Evolutionary conservation across 1,140 invertebrate genomes (phyloP).

Genomic region (Paracyclopina nana): DNA sequence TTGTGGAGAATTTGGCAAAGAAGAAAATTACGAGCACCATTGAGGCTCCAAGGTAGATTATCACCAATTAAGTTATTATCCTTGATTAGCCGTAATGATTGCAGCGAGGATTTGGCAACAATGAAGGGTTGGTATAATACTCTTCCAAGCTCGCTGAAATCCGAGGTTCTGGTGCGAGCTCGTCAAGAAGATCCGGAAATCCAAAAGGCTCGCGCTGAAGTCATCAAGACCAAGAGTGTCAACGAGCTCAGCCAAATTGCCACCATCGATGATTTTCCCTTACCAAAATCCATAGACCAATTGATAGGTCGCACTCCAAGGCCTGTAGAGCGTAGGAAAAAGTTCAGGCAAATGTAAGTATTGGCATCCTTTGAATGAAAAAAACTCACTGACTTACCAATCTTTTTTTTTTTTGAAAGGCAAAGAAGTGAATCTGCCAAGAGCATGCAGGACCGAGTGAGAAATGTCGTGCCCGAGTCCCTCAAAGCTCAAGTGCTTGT

Average conservation of each 20-base stretch:
- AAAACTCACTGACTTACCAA: not conserved
- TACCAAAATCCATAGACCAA: constrained; percentile 1
- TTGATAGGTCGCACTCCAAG: not conserved
- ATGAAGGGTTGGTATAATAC: constrained; percentile 3
- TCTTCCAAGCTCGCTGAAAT: constrained; percentile 10
- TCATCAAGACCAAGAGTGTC: constrained; percentile 14
- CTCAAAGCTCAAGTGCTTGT: constrained; percentile 3
- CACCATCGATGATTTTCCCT: constrained; percentile 6
- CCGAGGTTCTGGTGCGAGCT: constrained; percentile 11
- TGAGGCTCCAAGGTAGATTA: too few relatives aligned
- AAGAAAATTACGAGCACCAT: too few relatives aligned
- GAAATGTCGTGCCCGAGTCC: not conserved
- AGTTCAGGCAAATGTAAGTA: constrained; percentile 11
- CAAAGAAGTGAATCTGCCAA: constrained; percentile 14
- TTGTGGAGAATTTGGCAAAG: too few relatives aligned
- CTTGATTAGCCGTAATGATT: too few relatives aligned
- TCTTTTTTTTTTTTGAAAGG: constrained; percentile 4
- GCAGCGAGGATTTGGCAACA: too few relatives aligned
- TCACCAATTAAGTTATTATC: too few relatives aligned
- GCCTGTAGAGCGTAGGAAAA: constrained; percentile 12
- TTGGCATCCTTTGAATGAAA: not conserved
- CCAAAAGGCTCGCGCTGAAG: not conserved
- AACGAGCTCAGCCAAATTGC: constrained; percentile 13
- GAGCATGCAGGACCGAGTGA: constrained; percentile 5
- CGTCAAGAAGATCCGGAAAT: constrained; percentile 5